Conservation (phyloP, 2,113 vertebrate species). For the Otus sunia region DNA sequence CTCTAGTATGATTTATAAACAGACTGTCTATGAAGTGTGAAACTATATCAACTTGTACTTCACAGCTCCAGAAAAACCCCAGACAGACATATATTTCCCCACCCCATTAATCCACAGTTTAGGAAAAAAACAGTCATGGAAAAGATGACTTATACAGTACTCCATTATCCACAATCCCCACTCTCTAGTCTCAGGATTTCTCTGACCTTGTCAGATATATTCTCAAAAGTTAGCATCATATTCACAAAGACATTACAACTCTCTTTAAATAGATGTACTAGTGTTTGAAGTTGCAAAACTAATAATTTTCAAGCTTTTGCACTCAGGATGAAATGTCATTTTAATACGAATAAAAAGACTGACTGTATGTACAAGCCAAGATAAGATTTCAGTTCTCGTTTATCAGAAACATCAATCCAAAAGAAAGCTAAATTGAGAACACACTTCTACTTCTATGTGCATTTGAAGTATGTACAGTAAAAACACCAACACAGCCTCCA, state of each 20-base stretch:
- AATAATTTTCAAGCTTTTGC: constrained; percentile 74
- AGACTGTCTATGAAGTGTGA: neutral
- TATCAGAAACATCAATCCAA: constrained; percentile 76
- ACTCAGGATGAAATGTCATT: constrained; percentile 77
- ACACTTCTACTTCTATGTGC: constrained; percentile 74
- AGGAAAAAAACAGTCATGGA: constrained; percentile 9
- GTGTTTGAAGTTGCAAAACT: constrained; percentile 73
- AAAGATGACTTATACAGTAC: constrained; percentile 48
- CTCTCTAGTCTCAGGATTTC: constrained; percentile 45
- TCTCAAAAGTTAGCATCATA: constrained; percentile 46
- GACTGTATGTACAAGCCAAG: constrained; percentile 79
- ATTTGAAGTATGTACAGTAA: constrained; percentile 78
- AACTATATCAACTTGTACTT: neutral
- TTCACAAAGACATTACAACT: constrained; percentile 58
- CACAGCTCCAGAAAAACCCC: constrained; percentile 15
- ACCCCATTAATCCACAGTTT: constrained; percentile 15
- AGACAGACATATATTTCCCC: neutral
- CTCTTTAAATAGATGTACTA: constrained; percentile 69
- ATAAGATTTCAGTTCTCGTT: constrained; percentile 71
- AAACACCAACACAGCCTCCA: constrained; percentile 71
- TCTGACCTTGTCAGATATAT: constrained; percentile 44
- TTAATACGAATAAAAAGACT: constrained; percentile 76
- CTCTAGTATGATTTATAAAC: constrained; percentile 32
- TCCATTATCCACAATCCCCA: constrained; percentile 43
- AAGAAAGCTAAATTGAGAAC: constrained; percentile 75